Evolutionary conservation across 1,140 invertebrate genomes (phyloP).

Genomic region (Chelonus insularis): DNA sequence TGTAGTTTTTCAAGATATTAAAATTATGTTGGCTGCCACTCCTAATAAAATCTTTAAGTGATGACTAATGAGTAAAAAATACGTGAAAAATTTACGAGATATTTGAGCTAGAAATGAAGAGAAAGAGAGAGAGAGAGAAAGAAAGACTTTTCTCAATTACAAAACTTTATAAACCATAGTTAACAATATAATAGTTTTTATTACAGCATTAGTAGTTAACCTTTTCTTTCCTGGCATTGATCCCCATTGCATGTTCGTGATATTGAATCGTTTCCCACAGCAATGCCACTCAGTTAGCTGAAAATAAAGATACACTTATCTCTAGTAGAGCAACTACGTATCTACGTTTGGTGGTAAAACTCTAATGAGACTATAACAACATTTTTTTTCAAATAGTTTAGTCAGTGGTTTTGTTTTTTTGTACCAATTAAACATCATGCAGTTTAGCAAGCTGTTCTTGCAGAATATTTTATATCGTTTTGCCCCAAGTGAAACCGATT

Average conservation of each 20-base stretch:
- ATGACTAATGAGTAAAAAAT: too few relatives aligned
- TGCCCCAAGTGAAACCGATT: too few relatives aligned
- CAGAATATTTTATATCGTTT: too few relatives aligned
- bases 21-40: too few relatives aligned
- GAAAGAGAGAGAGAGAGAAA: too few relatives aligned
- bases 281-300: neutral
- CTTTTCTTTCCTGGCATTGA: neutral
- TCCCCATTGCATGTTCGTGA: neutral
- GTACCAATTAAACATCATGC: neutral
- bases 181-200: neutral
- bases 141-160: too few relatives aligned
- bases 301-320: neutral
- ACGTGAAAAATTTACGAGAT: too few relatives aligned
- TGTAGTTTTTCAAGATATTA: too few relatives aligned
- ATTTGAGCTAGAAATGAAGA: too few relatives aligned
- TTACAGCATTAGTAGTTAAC: neutral
- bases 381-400: neutral
- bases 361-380: neutral
- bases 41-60: too few relatives aligned
- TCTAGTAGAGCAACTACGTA: neutral
- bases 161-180: too few relatives aligned
- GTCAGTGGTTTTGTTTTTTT: neutral
- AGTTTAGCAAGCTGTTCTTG: too few relatives aligned
- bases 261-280: neutral
- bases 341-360: neutral